Base-by-base conservation (phyloP, 2,888 invertebrate species). In the Meandrusa payeni region DNA sequence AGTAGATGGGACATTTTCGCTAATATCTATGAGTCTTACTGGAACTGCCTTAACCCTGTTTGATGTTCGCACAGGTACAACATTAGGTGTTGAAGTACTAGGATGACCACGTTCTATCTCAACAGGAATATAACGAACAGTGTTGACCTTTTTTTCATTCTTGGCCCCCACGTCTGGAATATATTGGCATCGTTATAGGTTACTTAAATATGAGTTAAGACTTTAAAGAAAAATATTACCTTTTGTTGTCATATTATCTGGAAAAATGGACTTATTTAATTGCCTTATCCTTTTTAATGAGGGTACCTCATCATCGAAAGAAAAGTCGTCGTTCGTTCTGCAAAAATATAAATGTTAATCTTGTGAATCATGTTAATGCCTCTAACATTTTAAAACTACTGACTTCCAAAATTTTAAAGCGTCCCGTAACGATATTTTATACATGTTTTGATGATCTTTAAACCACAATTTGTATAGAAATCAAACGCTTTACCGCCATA, bases 401-500 rank as follows among this genome's bases (percentile, higher is more conserved):
- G 56, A 83, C 82, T 76, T 67, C 83, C 83, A 88, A 62, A 85
- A 86, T 52, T 67, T 82, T 5, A 72, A 64, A 5, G 87, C 88
- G 22, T 61, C 45, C 55, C 74, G 78, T 24, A 88, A 53, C 1
- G 83, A 66, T 53, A 87, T 67, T 47, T 64, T 78, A 51, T 71
- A 69, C 82, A 83, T 80, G 49, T 57, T 67, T 48, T 50, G 36
- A 26, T 5, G 27, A 20, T 50, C 44, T 50, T 22, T 28, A 51
- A 48, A 37, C 37, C 38, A 40, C 34, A 47, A 54, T 33, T 41
- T 46, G 15, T 57, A 34, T 33, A 57, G 64, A 68, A 64, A 64
- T 58, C 51, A 57, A 52, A 42, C 63, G 68, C 70, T 81, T 88
- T 87, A 69, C 88, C 88, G 88, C 88, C 88, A 86, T 86, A 86